A percentile compares a stretch with the other conserved stretches of the same genome.
phyloP scores from a whole-genome alignment of 2,113 vertebrate genomes.

The Seriola aureovittata region DNA sequence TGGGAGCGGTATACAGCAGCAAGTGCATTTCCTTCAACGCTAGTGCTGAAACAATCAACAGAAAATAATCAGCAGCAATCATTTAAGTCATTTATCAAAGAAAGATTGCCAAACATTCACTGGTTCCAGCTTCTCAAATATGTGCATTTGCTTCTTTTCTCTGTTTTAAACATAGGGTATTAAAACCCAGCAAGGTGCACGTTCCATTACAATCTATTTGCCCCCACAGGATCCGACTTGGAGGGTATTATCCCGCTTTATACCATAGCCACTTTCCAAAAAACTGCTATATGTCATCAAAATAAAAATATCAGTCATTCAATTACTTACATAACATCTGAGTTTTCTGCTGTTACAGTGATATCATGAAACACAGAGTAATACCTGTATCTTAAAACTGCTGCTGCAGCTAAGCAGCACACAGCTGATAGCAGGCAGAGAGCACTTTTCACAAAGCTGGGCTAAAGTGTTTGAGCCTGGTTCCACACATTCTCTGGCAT shows the following conservation, averaged over 20 bases:
- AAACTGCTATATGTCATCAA: neutral
- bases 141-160: neutral
- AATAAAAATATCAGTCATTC: conserved; percentile 2
- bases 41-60: conserved; percentile 27
- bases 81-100: conserved; percentile 20
- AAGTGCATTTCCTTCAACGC: conserved; percentile 33
- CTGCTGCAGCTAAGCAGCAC: neutral
- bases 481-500: neutral
- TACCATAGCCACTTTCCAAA: conserved; percentile 23
- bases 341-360: neutral
- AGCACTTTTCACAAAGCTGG: neutral
- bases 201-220: conserved; percentile 15
- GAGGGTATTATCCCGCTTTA: neutral
- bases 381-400: neutral
- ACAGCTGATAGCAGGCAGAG: neutral
- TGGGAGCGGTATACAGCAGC: conserved; percentile 8
- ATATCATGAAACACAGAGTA: neutral
- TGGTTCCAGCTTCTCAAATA: neutral
- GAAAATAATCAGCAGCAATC: conserved; percentile 17
- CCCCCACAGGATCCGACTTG: neutral
- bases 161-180: neutral
- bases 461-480: neutral
- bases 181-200: neutral
- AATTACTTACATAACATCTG: neutral
- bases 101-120: conserved; percentile 22